These are phyloP conservation scores for Zootoca vivipara DNA, from an alignment of 2,113 vertebrate genomes.

Conservation along the genomic window DNA sequence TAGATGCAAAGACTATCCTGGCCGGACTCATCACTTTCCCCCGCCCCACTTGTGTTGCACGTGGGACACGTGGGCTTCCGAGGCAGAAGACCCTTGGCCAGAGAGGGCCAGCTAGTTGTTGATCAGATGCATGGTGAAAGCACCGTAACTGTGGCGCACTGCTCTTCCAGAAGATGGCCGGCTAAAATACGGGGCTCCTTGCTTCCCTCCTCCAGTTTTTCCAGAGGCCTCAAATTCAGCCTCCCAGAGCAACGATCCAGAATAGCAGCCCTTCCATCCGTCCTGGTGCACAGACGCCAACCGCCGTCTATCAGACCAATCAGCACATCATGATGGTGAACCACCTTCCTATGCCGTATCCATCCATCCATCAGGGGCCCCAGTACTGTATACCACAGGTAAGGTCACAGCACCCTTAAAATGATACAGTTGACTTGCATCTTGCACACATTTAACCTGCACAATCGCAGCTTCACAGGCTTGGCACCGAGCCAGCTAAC, in stretches of 20 bases:
- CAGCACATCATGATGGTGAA: slow-evolving; percentile 97
- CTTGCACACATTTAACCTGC: too few species aligned
- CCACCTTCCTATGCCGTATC: slow-evolving; percentile 92
- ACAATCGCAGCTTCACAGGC: too few species aligned
- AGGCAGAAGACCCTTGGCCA: background rate
- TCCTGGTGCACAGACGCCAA: slow-evolving; percentile 88
- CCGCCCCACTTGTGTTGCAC: background rate
- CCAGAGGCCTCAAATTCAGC: slow-evolving; percentile 95
- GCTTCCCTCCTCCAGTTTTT: slow-evolving; percentile 84
- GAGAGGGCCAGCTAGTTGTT: background rate
- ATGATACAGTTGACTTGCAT: too few species aligned
- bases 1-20: background rate
- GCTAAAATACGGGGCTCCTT: background rate
- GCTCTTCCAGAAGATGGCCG: background rate
- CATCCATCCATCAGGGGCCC: slow-evolving; percentile 90
- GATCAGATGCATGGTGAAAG: background rate
- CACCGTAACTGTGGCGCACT: background rate
- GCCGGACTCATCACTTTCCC: accelerated
- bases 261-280: slow-evolving; percentile 91
- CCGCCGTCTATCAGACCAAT: slow-evolving; percentile 92
- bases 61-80: background rate
- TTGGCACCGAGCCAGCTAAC: too few species aligned
- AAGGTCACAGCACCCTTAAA: background rate
- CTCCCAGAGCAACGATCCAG: slow-evolving; percentile 88
- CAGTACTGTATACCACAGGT: slow-evolving; percentile 98